Evolutionary conservation across 2,888 invertebrate species (phyloP), one percentile per base, ranked within the genome.

Genomic region (Caenorhabditis doughertyi): DNA sequence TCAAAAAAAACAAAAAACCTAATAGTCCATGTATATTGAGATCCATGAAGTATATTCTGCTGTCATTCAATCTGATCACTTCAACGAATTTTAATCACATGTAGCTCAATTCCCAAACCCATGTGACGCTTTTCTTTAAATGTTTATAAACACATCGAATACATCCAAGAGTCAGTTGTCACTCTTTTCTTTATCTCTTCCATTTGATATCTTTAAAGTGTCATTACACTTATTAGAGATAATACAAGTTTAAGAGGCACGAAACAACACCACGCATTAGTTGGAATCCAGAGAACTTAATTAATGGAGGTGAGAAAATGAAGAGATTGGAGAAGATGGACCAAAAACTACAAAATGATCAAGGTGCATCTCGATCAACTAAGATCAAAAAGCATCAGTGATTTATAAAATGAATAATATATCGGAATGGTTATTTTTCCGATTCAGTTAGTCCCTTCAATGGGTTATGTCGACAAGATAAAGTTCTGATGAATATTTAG

Each of bases 341-440:
- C 11, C 47, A 49, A 64, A 47, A 64, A 47, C 29, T 64, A 64
- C 32, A 32, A 64, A 64, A 64, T 49, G 64, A 64, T 47, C 64
- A 64, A 64, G 21, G 47, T 64, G 11, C 47, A 25, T 47, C 25
- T 11, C 5, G 13, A 51, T 51, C 21, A 39, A 25, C n/a, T n/a
- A n/a, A n/a, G n/a, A 32, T 32, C 32, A 55, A 55, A 23, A 29
- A 27, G 11, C 39, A 39, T 13, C 16, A 16, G n/a, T n/a, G n/a
- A n/a, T n/a, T n/a, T n/a, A n/a, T n/a, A n/a, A n/a, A n/a, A n/a
- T n/a, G n/a, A n/a, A n/a, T n/a, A n/a, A n/a, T n/a, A n/a, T n/a
- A n/a, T n/a, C n/a, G n/a, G n/a, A n/a, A n/a, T n/a, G n/a, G n/a
- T n/a, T n/a, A n/a, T n/a, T n/a, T n/a, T n/a, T n/a, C n/a, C n/a